A percentile compares a stretch with the other conserved stretches of the same genome.
phyloP scores from a whole-genome alignment of 2,888 invertebrate genomes.

The Pachymerium ferrugineum region DNA sequence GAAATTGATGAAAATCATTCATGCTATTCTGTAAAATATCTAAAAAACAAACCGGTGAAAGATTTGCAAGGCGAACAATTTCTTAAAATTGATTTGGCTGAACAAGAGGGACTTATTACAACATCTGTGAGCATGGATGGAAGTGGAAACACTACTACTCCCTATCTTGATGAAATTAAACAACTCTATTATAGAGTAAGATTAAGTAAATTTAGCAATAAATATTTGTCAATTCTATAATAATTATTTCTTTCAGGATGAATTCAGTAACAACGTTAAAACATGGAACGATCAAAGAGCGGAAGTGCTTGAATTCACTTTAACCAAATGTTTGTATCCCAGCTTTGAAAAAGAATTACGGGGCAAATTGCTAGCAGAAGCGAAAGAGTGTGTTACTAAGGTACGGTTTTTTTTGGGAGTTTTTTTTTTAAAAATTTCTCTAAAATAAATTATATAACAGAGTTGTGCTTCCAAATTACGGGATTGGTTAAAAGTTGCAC shows the following conservation, averaged over 20 bases:
- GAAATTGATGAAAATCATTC: constrained; percentile 93
- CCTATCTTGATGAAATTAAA: constrained; percentile 81
- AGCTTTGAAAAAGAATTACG: constrained; percentile 80
- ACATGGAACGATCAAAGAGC: constrained; percentile 91
- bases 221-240: neutral
- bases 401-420: constrained; percentile 35
- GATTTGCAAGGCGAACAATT: constrained; percentile 86
- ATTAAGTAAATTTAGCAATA: constrained; percentile 35
- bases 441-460: constrained; percentile 39
- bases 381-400: constrained; percentile 71
- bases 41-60: constrained; percentile 85
- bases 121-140: constrained; percentile 39
- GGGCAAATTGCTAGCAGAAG: constrained; percentile 71
- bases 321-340: constrained; percentile 81
- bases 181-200: constrained; percentile 70
- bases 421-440: constrained; percentile 30
- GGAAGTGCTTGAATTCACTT: constrained; percentile 80
- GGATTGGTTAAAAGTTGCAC: constrained; percentile 85
- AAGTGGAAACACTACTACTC: constrained; percentile 37
- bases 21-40: constrained; percentile 77
- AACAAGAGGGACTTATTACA: constrained; percentile 47
- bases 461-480: constrained; percentile 79
- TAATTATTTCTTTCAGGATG: constrained; percentile 58
- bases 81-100: constrained; percentile 66
- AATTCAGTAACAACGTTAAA: constrained; percentile 86